A percentile compares a stretch with the other conserved stretches of the same genome.
Conservation (phyloP, 2,888 invertebrate genomes). For the Drosophila kuntzei region DNA sequence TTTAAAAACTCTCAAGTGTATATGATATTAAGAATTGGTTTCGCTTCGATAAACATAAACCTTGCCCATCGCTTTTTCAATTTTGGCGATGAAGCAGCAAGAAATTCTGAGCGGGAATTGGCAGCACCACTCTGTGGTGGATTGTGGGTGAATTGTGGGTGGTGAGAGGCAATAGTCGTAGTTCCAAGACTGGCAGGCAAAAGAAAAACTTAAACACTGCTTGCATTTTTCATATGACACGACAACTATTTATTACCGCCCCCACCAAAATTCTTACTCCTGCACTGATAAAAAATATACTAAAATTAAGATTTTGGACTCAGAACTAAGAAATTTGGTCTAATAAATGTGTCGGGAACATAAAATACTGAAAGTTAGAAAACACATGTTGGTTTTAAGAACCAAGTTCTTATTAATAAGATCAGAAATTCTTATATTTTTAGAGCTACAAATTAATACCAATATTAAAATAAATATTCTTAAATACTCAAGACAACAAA, state of each 20-base stretch:
- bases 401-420: too few relatives aligned
- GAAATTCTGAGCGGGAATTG: conserved; percentile 47
- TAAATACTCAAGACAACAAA: too few relatives aligned
- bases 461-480: too few relatives aligned
- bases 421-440: not conserved
- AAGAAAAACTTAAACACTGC: conserved; percentile 71
- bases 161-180: conserved; percentile 15
- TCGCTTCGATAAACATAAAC: conserved; percentile 42
- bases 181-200: conserved; percentile 43
- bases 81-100: conserved; percentile 74
- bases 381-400: too few relatives aligned
- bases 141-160: not conserved
- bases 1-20: conserved; percentile 3
- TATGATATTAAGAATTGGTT: conserved; percentile 28
- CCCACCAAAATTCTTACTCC: conserved; percentile 24
- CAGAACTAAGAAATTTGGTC: too few relatives aligned
- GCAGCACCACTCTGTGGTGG: conserved; percentile 31
- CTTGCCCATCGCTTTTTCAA: conserved; percentile 62
- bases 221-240: conserved; percentile 78
- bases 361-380: too few relatives aligned
- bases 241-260: conserved; percentile 74
- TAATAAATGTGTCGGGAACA: too few relatives aligned
- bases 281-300: not conserved
- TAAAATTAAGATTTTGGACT: too few relatives aligned
- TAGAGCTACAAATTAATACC: too few relatives aligned